Evolutionary conservation across 2,888 invertebrate species (phyloP).

Genomic region (Drosophila maculinotata): DNA sequence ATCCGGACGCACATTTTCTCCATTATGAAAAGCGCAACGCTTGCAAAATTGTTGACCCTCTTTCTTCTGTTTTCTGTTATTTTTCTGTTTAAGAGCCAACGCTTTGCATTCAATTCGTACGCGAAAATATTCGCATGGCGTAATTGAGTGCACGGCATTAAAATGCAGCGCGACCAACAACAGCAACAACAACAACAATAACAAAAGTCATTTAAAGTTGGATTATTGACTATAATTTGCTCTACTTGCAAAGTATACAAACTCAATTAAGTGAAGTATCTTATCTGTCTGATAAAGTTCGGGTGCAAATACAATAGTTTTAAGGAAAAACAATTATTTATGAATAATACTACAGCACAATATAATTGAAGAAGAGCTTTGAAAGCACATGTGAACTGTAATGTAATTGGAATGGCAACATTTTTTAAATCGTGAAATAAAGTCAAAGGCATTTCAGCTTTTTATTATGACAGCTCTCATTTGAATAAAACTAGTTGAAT

Average conservation of each 20-base stretch:
- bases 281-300: neutral
- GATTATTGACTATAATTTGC: conserved; percentile 6
- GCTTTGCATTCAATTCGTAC: conserved; percentile 64
- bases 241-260: conserved; percentile 7
- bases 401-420: conserved; percentile 2
- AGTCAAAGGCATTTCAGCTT: neutral
- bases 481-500: neutral
- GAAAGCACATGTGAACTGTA: neutral
- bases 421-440: neutral
- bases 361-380: neutral
- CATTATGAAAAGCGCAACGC: conserved; percentile 54
- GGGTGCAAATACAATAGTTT: too few species aligned
- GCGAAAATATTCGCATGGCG: conserved; percentile 51
- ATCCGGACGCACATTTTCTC: conserved; percentile 26
- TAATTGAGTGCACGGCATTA: conserved; percentile 69
- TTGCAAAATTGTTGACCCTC: conserved; percentile 56
- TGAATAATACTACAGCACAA: neutral
- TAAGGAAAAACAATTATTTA: neutral
- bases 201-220: neutral
- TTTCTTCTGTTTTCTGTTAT: conserved; percentile 5
- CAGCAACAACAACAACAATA: neutral
- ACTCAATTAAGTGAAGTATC: conserved; percentile 1
- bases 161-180: conserved; percentile 44
- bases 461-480: neutral
- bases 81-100: conserved; percentile 35